These are phyloP conservation scores for Trissoscelio sp. DNA, from an alignment of 2,888 invertebrate genomes.

Conservation along the genomic window DNA sequence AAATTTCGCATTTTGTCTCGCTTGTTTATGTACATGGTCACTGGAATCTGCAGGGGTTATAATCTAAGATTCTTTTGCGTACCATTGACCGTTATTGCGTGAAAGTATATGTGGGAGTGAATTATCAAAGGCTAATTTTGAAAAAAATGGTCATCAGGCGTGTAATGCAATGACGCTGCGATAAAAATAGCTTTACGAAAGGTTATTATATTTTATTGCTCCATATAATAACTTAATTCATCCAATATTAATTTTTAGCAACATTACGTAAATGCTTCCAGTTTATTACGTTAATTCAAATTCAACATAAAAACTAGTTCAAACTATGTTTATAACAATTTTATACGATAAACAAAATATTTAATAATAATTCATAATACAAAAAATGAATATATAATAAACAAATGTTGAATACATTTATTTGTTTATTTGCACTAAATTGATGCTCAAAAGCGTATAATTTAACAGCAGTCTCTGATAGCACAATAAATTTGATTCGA, in stretches of 20 bases:
- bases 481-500: neutral
- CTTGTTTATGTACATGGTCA: neutral
- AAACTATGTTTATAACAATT: too few species aligned
- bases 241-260: neutral
- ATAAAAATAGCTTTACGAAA: slow-evolving; percentile 28
- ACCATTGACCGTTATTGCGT: slow-evolving; percentile 38
- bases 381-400: too few species aligned
- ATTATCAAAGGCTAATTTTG: slow-evolving; percentile 43
- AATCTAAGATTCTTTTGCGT: slow-evolving; percentile 30
- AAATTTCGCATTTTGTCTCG: neutral
- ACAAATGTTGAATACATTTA: too few species aligned
- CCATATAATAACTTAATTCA: neutral
- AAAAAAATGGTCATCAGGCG: slow-evolving; percentile 29
- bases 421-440: too few species aligned
- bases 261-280: neutral
- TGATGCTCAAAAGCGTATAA: neutral
- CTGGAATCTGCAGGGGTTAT: slow-evolving; percentile 14
- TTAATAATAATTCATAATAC: too few species aligned
- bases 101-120: slow-evolving; percentile 32
- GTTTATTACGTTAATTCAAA: too few species aligned
- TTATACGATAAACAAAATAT: too few species aligned
- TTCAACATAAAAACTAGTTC: too few species aligned
- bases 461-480: neutral
- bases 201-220: slow-evolving; percentile 8
- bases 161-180: slow-evolving; percentile 9